Evolutionary conservation across 1,140 invertebrate species (phyloP), one percentile per base, ranked within the genome.

Genomic region (Drosophila mayri): DNA sequence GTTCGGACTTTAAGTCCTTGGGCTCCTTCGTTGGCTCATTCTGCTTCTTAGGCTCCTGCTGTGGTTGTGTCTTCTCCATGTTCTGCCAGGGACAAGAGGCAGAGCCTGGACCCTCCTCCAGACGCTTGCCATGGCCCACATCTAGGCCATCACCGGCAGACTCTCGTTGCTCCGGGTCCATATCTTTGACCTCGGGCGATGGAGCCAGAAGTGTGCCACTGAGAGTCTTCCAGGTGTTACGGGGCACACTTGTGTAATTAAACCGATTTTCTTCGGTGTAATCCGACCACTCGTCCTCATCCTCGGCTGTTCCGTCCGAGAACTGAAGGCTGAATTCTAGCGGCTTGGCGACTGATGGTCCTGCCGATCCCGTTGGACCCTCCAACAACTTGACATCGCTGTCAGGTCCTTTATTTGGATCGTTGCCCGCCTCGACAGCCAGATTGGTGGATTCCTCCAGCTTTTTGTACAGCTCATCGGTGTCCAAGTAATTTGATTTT

Each of bases 401-500:
- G 11, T 25, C 43, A 0, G 25, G 25, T 8, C 20, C 16, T 10
- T 78, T 81, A 2, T 71, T 68, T 7, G 28, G 28, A 18, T 52
- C 50, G 25, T 10, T 47, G 16, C n/a, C 18, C 10, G 20, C 11
- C 14, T 83, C 76, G 14, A 52, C 25, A 7, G 57, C 3, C 30
- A 22, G 25, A 20, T 77, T 84, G 25, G 62, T 37, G 1, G 80
- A 66, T 71, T 87, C 85, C 49, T 88, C 68, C 44, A 87, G 73
- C 46, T 84, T 88, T 52, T 82, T 82, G 60, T 88, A 87, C 41
- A 87, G 46, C 63, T 88, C 84, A 35, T 87, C 62, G 58, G 85
- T 79, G 16, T 80, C 84, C 68, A 88, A 60, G 59, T 64, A 76
- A 16, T 84, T 80, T n/a, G 80, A 8, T 35, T 70, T 74, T 88